Conservation (phyloP, 1,140 invertebrate genomes). For the Euura lappo region DNA sequence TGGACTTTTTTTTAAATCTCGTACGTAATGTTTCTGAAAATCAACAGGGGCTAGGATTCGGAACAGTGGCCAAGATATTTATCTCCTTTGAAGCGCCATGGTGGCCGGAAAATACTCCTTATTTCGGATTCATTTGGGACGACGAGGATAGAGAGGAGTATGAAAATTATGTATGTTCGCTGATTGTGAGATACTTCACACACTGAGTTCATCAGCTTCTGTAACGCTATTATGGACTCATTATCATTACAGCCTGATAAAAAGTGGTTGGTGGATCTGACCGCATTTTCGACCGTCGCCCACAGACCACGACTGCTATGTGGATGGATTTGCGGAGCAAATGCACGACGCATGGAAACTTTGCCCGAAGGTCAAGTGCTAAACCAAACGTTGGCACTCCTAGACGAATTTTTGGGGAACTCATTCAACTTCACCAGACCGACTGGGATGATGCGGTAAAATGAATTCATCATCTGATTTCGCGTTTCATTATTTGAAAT, state of each 20-base stretch:
- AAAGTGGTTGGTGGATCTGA: slow-evolving; percentile 66
- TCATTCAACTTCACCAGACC: slow-evolving; percentile 58
- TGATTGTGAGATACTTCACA: no score
- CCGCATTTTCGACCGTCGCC: slow-evolving; percentile 67
- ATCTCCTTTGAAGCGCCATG: background rate
- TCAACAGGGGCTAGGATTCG: slow-evolving; percentile 51
- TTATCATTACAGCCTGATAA: slow-evolving; percentile 24
- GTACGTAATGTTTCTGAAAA: no score
- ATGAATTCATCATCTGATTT: background rate
- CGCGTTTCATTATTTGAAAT: background rate
- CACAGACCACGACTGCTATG: slow-evolving; percentile 68
- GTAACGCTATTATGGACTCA: no score
- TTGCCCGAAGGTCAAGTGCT: slow-evolving; percentile 52
- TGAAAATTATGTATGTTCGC: background rate
- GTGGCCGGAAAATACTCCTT: background rate
- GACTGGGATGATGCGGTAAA: slow-evolving; percentile 27
- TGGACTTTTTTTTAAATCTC: no score
- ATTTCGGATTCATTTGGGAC: background rate
- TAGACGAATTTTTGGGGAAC: slow-evolving; percentile 48
- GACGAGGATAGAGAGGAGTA: slow-evolving; percentile 6
- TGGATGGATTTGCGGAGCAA: slow-evolving; percentile 62
- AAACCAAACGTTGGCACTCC: slow-evolving; percentile 44
- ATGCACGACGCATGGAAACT: slow-evolving; percentile 61
- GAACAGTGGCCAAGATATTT: slow-evolving; percentile 60
- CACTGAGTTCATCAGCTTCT: no score